Evolutionary conservation across 2,797 vertebrate genomes (phyloP).

Genomic region (Falco concolor): DNA sequence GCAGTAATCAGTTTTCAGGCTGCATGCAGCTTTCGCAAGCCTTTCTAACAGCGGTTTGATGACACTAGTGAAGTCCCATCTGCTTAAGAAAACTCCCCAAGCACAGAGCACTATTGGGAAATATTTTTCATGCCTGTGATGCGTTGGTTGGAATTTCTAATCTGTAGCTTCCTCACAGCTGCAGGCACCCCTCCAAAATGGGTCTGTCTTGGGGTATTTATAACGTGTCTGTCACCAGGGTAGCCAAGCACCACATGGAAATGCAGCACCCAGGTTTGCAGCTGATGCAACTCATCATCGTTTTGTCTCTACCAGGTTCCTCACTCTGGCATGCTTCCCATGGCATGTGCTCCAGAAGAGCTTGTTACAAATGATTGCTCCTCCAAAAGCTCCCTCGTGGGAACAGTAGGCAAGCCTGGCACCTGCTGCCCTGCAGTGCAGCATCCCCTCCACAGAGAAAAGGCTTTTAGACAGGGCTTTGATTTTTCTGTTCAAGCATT

Average conservation of each 20-base stretch:
- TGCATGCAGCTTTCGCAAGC: not conserved
- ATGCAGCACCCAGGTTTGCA: not conserved
- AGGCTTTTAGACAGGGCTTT: not conserved
- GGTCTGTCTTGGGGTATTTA: constrained; percentile 58
- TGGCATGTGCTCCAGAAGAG: fast-evolving
- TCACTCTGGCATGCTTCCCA: not conserved
- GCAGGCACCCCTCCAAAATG: constrained; percentile 44
- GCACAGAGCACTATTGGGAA: not conserved
- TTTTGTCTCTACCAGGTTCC: not conserved
- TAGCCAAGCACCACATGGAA: not conserved
- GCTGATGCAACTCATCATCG: constrained; percentile 27
- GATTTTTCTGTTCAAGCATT: not conserved
- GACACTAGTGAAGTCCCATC: not conserved
- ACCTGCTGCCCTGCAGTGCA: not conserved
- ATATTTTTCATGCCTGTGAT: constrained; percentile 49
- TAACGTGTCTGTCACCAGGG: constrained; percentile 61
- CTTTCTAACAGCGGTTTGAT: not conserved
- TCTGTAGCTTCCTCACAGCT: constrained; percentile 43
- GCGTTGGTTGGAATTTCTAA: constrained; percentile 29
- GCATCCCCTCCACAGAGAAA: not conserved
- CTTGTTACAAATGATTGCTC: fast-evolving
- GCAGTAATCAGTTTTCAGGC: not conserved
- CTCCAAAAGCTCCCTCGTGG: not conserved
- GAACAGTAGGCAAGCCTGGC: not conserved
- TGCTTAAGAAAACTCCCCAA: not conserved